These are phyloP conservation scores for Achlya flavicornis DNA, from an alignment of 2,888 invertebrate genomes.

Conservation along the genomic window DNA sequence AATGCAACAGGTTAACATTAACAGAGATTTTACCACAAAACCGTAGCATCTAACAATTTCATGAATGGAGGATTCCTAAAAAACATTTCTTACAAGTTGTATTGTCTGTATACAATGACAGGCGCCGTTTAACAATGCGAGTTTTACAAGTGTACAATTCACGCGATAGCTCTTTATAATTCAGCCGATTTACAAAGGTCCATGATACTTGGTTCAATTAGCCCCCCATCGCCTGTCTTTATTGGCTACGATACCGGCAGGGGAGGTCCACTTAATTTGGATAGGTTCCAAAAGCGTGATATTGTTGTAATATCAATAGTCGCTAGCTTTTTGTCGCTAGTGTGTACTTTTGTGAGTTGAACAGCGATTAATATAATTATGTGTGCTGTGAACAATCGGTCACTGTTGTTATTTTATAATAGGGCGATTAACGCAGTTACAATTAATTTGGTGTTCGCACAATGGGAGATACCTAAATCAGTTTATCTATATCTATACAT, in stretches of 20 bases:
- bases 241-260: conserved; percentile 39
- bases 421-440: not conserved
- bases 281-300: conserved; percentile 78
- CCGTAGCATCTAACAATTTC: conserved; percentile 72
- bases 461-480: not conserved
- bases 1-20: conserved; percentile 76
- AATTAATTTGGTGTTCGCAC: not conserved
- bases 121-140: conserved; percentile 78
- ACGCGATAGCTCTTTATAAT: conserved; percentile 80
- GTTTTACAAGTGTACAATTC: conserved; percentile 82
- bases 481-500: too few species aligned
- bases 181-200: conserved; percentile 67
- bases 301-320: conserved; percentile 81
- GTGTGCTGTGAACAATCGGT: conserved; percentile 56
- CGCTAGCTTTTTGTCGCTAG: conserved; percentile 74
- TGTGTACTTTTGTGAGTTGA: conserved; percentile 71
- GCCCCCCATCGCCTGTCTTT: conserved; percentile 41
- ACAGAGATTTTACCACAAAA: conserved; percentile 66
- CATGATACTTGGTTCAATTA: conserved; percentile 52
- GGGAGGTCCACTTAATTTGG: conserved; percentile 58
- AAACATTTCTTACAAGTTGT: conserved; percentile 82
- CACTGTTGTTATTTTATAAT: conserved; percentile 26
- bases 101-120: conserved; percentile 81
- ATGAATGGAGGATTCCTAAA: conserved; percentile 81
- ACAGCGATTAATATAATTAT: conserved; percentile 75